Evolutionary conservation across 2,797 vertebrate genomes (phyloP).

Genomic region (Siniperca scherzeri): DNA sequence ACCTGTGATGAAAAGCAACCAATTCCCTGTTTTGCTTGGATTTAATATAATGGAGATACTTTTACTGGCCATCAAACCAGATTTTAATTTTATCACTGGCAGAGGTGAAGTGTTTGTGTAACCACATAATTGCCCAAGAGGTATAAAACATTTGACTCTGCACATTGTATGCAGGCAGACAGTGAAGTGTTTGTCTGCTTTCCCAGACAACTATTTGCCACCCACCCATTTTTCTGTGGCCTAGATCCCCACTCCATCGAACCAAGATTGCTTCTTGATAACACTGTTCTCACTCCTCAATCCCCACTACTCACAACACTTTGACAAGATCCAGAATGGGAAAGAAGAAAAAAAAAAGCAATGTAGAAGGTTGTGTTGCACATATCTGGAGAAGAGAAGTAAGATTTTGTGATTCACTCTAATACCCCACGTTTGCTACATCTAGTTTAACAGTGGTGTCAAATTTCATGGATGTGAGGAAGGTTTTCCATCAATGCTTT

Average conservation of each 20-base stretch:
- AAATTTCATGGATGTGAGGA: slow-evolving; percentile 4
- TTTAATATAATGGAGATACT: slow-evolving; percentile 34
- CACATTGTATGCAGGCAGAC: slow-evolving; percentile 25
- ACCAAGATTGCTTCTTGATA: slow-evolving; percentile 85
- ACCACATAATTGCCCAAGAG: slow-evolving; percentile 47
- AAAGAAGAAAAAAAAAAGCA: slow-evolving; percentile 39
- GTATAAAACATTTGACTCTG: slow-evolving; percentile 44
- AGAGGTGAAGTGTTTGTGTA: slow-evolving; percentile 38
- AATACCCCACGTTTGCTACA: neutral
- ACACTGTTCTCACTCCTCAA: slow-evolving; percentile 66
- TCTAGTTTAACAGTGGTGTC: neutral
- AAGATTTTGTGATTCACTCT: neutral
- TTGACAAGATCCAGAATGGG: slow-evolving; percentile 71
- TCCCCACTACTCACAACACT: slow-evolving; percentile 67
- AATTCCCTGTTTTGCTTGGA: slow-evolving; percentile 33
- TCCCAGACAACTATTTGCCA: slow-evolving; percentile 73
- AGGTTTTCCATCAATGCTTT: slow-evolving; percentile 20
- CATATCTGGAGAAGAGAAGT: slow-evolving; percentile 13
- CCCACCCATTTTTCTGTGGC: slow-evolving; percentile 70
- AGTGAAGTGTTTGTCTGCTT: slow-evolving; percentile 42
- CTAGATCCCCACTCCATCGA: slow-evolving; percentile 72
- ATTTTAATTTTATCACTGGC: slow-evolving; percentile 39
- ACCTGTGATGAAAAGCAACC: slow-evolving; percentile 44
- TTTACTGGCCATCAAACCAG: slow-evolving; percentile 37
- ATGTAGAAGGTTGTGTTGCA: slow-evolving; percentile 29